Evolutionary conservation across 2,888 invertebrate genomes (phyloP).

Genomic region (Philereme vetulata): DNA sequence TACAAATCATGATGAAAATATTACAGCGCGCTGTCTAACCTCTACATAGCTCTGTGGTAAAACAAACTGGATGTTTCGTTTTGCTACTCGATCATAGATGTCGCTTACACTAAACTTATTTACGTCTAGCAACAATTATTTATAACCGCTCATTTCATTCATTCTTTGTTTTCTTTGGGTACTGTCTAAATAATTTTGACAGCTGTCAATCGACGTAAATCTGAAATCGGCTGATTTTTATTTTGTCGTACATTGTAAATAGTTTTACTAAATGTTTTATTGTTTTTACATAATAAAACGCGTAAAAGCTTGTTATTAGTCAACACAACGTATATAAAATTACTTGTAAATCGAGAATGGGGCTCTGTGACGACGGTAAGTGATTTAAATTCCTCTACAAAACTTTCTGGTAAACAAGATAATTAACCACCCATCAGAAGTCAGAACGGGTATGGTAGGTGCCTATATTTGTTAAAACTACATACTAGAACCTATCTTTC

Average conservation of each 20-base stretch:
- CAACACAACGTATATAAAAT: conserved; percentile 19
- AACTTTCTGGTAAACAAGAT: conserved; percentile 65
- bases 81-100: conserved; percentile 35
- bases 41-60: too few species aligned
- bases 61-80: conserved; percentile 1
- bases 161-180: too few species aligned
- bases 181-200: not conserved
- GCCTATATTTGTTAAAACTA: conserved; percentile 19
- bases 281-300: conserved; percentile 8
- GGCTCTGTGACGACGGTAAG: conserved; percentile 78
- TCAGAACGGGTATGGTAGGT: conserved; percentile 28
- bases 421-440: conserved; percentile 53
- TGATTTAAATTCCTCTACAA: conserved; percentile 35
- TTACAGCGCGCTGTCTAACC: too few species aligned
- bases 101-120: conserved; percentile 8
- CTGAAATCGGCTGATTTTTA: conserved; percentile 18
- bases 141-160: not conserved
- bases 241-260: conserved; percentile 25
- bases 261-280: conserved; percentile 16
- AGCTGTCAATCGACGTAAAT: not conserved
- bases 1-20: too few species aligned
- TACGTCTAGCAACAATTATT: conserved; percentile 10
- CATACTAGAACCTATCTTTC: conserved; percentile 4
- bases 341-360: conserved; percentile 51
- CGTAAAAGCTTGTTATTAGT: conserved; percentile 4